Evolutionary conservation across 1,140 invertebrate genomes (phyloP).

Genomic region (Bombus haemorrhoidalis): DNA sequence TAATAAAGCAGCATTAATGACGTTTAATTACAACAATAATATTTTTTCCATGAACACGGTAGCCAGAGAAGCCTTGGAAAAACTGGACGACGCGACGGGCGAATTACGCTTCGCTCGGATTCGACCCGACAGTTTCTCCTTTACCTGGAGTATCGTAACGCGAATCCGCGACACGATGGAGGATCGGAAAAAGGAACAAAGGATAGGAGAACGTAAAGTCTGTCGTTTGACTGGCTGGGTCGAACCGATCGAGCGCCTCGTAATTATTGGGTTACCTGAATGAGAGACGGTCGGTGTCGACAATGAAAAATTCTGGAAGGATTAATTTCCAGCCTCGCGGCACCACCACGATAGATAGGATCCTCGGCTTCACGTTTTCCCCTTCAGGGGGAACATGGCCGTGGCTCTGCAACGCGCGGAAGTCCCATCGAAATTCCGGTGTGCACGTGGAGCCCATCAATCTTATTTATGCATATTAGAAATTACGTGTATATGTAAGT

Average conservation of each 20-base stretch:
- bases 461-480: conserved; percentile 70
- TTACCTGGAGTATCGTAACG: conserved; percentile 41
- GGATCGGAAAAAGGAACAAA: conserved; percentile 12
- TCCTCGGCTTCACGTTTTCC: background rate
- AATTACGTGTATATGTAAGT: conserved; percentile 59
- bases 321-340: conserved; percentile 59
- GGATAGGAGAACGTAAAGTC: conserved; percentile 17
- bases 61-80: no score
- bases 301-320: conserved; percentile 64
- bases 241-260: conserved; percentile 49
- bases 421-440: conserved; percentile 55
- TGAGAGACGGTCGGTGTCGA: conserved; percentile 55
- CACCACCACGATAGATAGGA: background rate
- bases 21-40: conserved; percentile 23
- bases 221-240: conserved; percentile 51
- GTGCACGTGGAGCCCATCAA: conserved; percentile 64
- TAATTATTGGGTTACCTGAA: conserved; percentile 60
- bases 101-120: background rate
- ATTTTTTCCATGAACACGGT: background rate
- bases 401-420: conserved; percentile 32
- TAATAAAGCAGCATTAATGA: conserved; percentile 5
- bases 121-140: conserved; percentile 2
- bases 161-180: conserved; percentile 5
- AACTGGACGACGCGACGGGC: background rate
- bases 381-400: conserved; percentile 8